A percentile compares a stretch with the other conserved stretches of the same genome.
Conservation (phyloP, 2,797 vertebrate genomes). For the Anas flavirostris region DNA sequence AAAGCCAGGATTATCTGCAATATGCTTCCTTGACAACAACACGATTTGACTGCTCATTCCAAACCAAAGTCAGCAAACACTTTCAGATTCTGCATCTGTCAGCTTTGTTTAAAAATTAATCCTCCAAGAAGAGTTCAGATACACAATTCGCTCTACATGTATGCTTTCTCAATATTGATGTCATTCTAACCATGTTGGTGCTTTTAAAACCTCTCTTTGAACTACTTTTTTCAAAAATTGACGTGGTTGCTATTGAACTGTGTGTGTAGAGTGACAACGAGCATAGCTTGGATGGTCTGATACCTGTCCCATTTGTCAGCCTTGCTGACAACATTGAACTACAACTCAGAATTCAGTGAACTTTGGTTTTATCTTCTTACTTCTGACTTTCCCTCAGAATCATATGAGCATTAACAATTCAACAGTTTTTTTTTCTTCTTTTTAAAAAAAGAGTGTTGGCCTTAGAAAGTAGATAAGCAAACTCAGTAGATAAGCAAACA, state of each 20-base stretch:
- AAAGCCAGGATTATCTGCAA: neutral
- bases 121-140: neutral
- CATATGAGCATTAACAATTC: neutral
- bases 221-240: neutral
- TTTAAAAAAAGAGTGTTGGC: neutral
- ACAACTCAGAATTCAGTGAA: neutral
- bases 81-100: neutral
- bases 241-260: neutral
- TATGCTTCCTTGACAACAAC: fast-evolving
- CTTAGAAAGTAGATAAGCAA: neutral
- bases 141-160: neutral
- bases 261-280: neutral
- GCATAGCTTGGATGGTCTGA: neutral
- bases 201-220: neutral
- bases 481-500: neutral
- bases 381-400: neutral
- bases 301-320: neutral
- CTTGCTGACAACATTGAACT: neutral
- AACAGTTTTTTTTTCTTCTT: neutral
- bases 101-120: neutral
- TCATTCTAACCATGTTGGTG: neutral
- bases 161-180: neutral
- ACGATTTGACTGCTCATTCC: neutral
- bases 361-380: neutral
- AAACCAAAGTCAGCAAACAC: neutral